Conservation (phyloP, 2,113 vertebrate species). For the Cervus canadensis region DNA sequence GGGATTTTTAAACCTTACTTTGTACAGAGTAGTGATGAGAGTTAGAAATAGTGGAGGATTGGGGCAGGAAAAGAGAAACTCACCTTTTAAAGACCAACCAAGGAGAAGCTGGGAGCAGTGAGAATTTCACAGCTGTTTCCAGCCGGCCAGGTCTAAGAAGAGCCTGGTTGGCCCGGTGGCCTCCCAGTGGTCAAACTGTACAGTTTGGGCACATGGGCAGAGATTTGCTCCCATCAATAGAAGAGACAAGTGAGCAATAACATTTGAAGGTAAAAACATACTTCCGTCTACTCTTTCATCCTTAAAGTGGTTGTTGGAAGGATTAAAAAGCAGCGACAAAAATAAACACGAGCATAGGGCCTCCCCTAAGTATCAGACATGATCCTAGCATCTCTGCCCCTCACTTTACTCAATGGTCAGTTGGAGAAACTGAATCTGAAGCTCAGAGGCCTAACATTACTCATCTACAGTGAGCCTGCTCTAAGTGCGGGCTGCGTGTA, state of each 20-base stretch:
- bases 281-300: not conserved
- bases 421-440: not conserved
- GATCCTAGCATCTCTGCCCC: fast-evolving
- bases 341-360: not conserved
- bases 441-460: fast-evolving
- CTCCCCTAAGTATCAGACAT: not conserved
- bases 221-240: not conserved
- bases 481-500: not conserved
- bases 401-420: not conserved
- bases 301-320: not conserved
- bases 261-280: not conserved
- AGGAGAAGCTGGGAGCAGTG: not conserved
- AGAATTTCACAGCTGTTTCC: fast-evolving
- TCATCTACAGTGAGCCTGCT: not conserved
- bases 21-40: not conserved
- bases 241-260: not conserved
- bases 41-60: not conserved
- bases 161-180: fast-evolving
- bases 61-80: not conserved
- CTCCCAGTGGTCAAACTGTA: not conserved
- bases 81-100: not conserved
- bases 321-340: not conserved
- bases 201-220: not conserved
- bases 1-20: not conserved
- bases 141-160: no score